Evolutionary conservation across 1,140 invertebrate species (phyloP).

Genomic region (Melitaea cinxia): DNA sequence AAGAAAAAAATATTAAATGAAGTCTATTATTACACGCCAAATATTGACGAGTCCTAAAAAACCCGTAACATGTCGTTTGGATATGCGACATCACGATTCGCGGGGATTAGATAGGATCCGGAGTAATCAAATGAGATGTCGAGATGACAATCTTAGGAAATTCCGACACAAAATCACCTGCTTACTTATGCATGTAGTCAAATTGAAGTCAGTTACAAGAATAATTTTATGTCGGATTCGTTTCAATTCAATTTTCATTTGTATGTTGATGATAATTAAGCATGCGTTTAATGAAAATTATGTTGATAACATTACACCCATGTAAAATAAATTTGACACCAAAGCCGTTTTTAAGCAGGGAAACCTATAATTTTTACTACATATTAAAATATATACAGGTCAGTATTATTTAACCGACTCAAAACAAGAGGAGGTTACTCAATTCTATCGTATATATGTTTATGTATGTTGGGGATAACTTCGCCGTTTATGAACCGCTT

Average conservation of each 20-base stretch:
- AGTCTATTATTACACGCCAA: not conserved
- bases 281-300: not conserved
- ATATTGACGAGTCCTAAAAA: not conserved
- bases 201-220: conserved; percentile 29
- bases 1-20: too few relatives aligned
- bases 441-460: too few relatives aligned
- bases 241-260: conserved; percentile 23
- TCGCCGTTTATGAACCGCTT: too few relatives aligned
- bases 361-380: too few relatives aligned
- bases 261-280: not conserved
- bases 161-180: conserved; percentile 28
- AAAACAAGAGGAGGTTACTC: too few relatives aligned
- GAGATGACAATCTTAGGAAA: conserved; percentile 14
- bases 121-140: conserved; percentile 21
- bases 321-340: too few relatives aligned
- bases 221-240: conserved; percentile 10
- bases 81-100: conserved; percentile 12
- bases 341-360: too few relatives aligned
- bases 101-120: conserved; percentile 18
- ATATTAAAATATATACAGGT: too few relatives aligned
- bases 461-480: too few relatives aligned
- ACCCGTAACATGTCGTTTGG: not conserved
- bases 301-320: too few relatives aligned
- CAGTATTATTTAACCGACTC: too few relatives aligned
- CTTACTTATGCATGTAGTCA: conserved; percentile 35